Evolutionary conservation across 2,888 invertebrate species (phyloP).

Genomic region (Philereme transversata): DNA sequence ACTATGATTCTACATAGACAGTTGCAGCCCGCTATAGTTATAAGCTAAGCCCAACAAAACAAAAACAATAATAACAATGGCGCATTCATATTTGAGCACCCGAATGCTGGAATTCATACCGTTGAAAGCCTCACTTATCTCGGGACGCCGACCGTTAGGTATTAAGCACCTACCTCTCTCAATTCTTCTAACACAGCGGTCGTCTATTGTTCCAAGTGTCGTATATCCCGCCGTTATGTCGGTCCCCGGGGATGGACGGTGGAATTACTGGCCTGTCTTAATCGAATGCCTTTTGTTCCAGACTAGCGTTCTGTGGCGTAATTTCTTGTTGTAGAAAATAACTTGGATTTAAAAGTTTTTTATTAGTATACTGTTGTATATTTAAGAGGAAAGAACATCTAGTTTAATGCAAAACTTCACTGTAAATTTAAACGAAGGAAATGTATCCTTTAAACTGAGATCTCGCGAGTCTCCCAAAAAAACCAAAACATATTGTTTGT

Average conservation of each 20-base stretch:
- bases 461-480: too few species aligned
- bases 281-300: constrained; percentile 24
- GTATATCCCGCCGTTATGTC: constrained; percentile 17
- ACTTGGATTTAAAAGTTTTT: background rate
- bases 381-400: too few species aligned
- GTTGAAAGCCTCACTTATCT: background rate
- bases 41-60: too few species aligned
- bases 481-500: too few species aligned
- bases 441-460: too few species aligned
- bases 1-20: too few species aligned
- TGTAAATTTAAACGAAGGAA: too few species aligned
- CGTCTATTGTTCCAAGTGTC: constrained; percentile 28
- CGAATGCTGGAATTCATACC: background rate
- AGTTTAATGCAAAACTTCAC: too few species aligned
- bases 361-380: too few species aligned
- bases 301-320: constrained; percentile 4
- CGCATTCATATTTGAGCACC: too few species aligned
- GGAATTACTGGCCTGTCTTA: constrained; percentile 24
- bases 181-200: constrained; percentile 22
- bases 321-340: constrained; percentile 15
- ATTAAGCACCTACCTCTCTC: constrained; percentile 9
- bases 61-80: too few species aligned
- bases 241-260: constrained; percentile 14
- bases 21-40: too few species aligned
- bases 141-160: constrained; percentile 1